Evolutionary conservation across 2,888 invertebrate species (phyloP).

Genomic region (Archips crataeganus): DNA sequence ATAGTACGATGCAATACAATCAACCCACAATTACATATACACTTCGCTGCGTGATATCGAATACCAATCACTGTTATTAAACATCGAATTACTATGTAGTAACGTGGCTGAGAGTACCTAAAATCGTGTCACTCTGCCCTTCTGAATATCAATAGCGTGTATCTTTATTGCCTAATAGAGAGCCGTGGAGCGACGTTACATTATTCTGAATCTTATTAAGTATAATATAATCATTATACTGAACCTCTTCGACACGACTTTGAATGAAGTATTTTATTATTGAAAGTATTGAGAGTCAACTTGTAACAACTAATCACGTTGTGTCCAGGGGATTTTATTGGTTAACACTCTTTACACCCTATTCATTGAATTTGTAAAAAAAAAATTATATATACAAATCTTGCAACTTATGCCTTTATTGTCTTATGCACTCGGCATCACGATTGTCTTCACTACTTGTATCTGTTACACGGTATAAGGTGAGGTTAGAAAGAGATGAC

Average conservation of each 20-base stretch:
- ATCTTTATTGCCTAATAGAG: constrained; percentile 43
- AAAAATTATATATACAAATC: too few species aligned
- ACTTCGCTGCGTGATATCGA: constrained; percentile 36
- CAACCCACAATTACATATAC: constrained; percentile 22
- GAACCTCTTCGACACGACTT: constrained; percentile 6
- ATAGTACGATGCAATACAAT: constrained; percentile 19
- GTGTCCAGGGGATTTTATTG: too few species aligned
- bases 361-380: too few species aligned
- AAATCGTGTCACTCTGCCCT: constrained; percentile 39
- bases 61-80: constrained; percentile 37
- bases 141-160: constrained; percentile 38
- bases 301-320: too few species aligned
- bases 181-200: constrained; percentile 25
- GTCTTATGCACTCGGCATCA: too few species aligned
- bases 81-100: constrained; percentile 29
- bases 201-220: constrained; percentile 5
- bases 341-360: too few species aligned
- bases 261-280: too few species aligned
- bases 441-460: too few species aligned
- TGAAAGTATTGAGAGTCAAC: too few species aligned
- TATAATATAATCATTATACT: constrained; percentile 2
- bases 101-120: constrained; percentile 34
- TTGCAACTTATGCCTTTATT: too few species aligned
- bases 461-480: too few species aligned
- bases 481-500: too few species aligned